A percentile compares a stretch with the other conserved stretches of the same genome.
phyloP scores from a whole-genome alignment of 2,888 invertebrate species.

The Chironomus tentans region DNA sequence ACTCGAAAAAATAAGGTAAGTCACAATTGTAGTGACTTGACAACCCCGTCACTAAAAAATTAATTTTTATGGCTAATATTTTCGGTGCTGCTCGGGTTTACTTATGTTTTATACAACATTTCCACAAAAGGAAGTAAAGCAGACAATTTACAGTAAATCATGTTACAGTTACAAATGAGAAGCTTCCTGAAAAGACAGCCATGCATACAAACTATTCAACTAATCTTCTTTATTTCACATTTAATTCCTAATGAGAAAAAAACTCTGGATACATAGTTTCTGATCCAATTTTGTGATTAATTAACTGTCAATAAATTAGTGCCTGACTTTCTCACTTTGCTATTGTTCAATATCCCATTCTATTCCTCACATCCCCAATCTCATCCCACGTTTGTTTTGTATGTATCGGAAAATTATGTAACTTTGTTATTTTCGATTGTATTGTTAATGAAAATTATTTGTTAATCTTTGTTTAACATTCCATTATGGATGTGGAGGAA shows the following conservation, averaged over 20 bases:
- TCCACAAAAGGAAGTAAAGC: no score
- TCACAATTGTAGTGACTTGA: no score
- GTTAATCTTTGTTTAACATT: neutral
- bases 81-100: no score
- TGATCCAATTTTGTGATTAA: neutral
- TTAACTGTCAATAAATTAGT: constrained; percentile 6
- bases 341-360: neutral
- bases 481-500: neutral
- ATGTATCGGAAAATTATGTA: neutral
- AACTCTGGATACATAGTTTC: neutral
- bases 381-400: neutral
- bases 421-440: neutral
- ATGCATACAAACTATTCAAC: no score
- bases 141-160: no score
- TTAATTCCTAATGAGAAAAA: neutral
- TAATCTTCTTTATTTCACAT: no score
- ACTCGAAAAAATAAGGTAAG: no score
- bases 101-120: no score
- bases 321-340: neutral
- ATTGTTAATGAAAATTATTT: neutral
- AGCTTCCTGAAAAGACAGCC: no score
- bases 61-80: no score
- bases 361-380: neutral
- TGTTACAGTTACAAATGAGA: no score
- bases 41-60: no score